phyloP scores from a whole-genome alignment of 1,140 invertebrate genomes.

The Lithobius niger region DNA sequence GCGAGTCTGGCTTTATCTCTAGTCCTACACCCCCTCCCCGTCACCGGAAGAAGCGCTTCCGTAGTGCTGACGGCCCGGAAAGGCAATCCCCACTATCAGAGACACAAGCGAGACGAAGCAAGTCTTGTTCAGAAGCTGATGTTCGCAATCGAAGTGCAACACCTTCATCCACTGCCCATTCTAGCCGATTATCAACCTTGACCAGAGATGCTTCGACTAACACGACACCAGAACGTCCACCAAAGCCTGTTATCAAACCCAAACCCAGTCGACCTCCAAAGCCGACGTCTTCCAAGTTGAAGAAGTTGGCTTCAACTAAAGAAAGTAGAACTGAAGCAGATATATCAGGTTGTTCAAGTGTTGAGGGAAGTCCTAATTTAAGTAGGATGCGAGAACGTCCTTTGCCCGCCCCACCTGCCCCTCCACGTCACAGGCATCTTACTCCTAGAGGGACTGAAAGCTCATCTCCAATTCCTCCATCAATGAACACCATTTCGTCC shows the following conservation, averaged over 20 bases:
- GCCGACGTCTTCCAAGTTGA: neutral
- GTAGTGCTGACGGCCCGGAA: neutral
- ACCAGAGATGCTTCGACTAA: neutral
- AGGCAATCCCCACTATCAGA: neutral
- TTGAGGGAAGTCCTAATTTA: neutral
- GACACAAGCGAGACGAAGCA: neutral
- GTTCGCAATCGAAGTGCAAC: neutral
- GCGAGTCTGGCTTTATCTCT: slow-evolving; percentile 2
- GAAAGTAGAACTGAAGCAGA: neutral
- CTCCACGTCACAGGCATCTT: neutral
- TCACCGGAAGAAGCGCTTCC: neutral
- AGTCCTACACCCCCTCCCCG: slow-evolving; percentile 5
- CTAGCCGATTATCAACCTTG: neutral
- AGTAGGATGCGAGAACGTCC: neutral
- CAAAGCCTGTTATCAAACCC: neutral
- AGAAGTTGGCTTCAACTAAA: neutral
- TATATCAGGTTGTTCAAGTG: neutral
- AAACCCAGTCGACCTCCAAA: slow-evolving; percentile 1
- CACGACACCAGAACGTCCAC: neutral
- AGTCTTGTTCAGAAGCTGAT: neutral
- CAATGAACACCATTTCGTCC: neutral
- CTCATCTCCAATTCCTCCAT: neutral
- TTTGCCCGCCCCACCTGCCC: slow-evolving; percentile 1
- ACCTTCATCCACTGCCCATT: neutral
- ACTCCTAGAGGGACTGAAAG: neutral